phyloP scores from a whole-genome alignment of 2,797 vertebrate species.

The Setipinna tenuifilis region DNA sequence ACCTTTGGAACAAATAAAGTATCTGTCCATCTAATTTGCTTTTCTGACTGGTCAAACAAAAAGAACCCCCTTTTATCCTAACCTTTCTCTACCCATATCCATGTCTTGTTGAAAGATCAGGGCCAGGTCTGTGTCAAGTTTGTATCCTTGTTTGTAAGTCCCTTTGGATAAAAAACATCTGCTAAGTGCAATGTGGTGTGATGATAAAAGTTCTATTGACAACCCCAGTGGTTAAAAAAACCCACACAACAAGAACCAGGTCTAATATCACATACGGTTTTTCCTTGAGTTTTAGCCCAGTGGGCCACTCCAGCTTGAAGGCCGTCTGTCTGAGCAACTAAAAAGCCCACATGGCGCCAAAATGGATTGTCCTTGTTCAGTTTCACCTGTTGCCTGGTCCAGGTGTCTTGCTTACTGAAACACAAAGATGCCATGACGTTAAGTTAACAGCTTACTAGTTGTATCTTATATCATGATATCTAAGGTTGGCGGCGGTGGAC shows the following conservation, averaged over 20 bases:
- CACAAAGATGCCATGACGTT: background rate
- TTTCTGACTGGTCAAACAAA: too few relatives aligned
- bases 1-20: too few relatives aligned
- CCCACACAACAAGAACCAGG: background rate
- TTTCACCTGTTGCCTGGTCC: constrained; percentile 84
- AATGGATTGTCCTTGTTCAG: constrained; percentile 78
- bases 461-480: background rate
- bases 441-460: background rate
- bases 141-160: too few relatives aligned
- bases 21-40: too few relatives aligned
- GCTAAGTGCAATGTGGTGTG: background rate
- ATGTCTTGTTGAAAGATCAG: too few relatives aligned
- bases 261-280: constrained; percentile 66
- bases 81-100: too few relatives aligned
- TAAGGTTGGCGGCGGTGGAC: constrained; percentile 58
- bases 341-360: constrained; percentile 85
- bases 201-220: background rate
- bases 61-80: too few relatives aligned
- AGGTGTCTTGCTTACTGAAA: constrained; percentile 82
- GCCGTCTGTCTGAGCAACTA: constrained; percentile 87
- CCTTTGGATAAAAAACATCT: too few relatives aligned
- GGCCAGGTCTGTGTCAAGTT: too few relatives aligned
- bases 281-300: constrained; percentile 77
- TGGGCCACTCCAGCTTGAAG: constrained; percentile 80
- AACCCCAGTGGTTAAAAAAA: background rate